phyloP scores from a whole-genome alignment of 2,797 vertebrate genomes.

The Hapalemur alaotrensis region DNA sequence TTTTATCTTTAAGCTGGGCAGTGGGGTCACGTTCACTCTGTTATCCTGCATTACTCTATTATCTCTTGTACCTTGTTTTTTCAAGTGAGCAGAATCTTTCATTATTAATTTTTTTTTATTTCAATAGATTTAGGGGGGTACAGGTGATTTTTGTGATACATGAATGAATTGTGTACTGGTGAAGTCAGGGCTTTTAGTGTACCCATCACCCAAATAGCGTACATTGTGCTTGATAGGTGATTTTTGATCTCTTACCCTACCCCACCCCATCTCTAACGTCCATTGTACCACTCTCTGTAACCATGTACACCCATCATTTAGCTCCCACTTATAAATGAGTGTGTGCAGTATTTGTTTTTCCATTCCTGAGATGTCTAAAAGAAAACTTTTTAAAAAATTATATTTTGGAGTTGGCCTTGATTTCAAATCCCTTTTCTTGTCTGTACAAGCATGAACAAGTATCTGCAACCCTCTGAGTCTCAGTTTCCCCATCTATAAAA shows the following conservation, averaged over 20 bases:
- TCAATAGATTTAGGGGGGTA: neutral
- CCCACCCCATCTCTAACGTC: neutral
- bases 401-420: neutral
- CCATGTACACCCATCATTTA: neutral
- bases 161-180: neutral
- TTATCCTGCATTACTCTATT: neutral
- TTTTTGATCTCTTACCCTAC: neutral
- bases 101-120: neutral
- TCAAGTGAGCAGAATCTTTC: neutral
- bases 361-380: neutral
- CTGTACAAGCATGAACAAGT: neutral
- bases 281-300: neutral
- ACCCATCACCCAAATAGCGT: neutral
- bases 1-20: neutral
- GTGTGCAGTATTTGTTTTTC: neutral
- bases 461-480: neutral
- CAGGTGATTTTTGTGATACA: neutral
- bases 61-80: neutral
- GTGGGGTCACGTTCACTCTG: neutral
- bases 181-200: neutral
- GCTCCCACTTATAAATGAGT: neutral
- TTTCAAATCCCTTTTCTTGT: neutral
- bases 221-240: neutral
- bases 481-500: neutral
- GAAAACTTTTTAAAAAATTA: neutral